A percentile compares a stretch with the other conserved stretches of the same genome.
These are phyloP conservation scores for Xenopus petersii DNA, from an alignment of 2,797 vertebrate species.

Conservation along the genomic window DNA sequence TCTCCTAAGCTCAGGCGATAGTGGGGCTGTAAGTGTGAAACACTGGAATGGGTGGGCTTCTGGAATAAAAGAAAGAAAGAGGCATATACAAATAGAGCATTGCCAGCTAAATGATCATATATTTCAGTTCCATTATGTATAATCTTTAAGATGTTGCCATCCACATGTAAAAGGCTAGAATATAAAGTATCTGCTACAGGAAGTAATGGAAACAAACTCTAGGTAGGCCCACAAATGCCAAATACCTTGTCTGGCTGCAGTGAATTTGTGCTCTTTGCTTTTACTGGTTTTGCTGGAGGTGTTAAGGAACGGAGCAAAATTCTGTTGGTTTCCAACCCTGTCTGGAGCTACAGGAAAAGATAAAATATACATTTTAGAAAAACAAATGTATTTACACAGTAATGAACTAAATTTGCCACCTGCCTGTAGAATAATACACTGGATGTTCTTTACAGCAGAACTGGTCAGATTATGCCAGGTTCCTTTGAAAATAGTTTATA, in stretches of 20 bases:
- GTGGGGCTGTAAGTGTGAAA: conserved; percentile 72
- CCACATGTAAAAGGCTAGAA: too few relatives aligned
- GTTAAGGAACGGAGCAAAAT: conserved; percentile 77
- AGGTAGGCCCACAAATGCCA: background rate
- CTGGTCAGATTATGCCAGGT: too few relatives aligned
- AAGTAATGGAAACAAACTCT: too few relatives aligned
- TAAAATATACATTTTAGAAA: too few relatives aligned
- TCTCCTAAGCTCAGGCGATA: conserved; percentile 86
- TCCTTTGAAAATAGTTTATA: too few relatives aligned
- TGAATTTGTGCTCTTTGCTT: conserved; percentile 66
- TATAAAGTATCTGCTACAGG: too few relatives aligned
- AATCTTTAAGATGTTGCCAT: too few relatives aligned
- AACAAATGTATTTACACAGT: too few relatives aligned
- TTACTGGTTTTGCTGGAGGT: conserved; percentile 65
- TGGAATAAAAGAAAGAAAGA: conserved; percentile 53
- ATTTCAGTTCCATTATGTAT: too few relatives aligned
- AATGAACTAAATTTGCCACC: too few relatives aligned
- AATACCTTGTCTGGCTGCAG: conserved; percentile 66
- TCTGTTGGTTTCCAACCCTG: conserved; percentile 83
- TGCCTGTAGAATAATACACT: too few relatives aligned
- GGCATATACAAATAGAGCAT: background rate
- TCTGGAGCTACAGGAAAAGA: conserved; percentile 54
- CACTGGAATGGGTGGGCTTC: conserved; percentile 56
- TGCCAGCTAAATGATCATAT: background rate
- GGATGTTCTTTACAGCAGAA: too few relatives aligned